A percentile compares a stretch with the other conserved stretches of the same genome.
Conservation (phyloP, 2,888 invertebrate species). For the Cantharis lateralis region DNA sequence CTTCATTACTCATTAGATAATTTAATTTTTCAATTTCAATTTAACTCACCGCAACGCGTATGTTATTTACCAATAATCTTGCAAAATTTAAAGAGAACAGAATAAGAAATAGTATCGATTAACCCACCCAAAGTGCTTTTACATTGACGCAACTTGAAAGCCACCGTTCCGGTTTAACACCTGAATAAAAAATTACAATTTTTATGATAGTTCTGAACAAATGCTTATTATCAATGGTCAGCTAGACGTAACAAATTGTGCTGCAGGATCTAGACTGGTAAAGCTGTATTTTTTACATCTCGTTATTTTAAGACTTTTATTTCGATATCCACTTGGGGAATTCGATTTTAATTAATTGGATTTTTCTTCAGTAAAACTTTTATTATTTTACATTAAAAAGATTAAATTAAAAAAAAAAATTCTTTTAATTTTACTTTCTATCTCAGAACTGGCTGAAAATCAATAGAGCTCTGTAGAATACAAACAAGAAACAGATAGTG, state of each 20-base stretch:
- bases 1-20: too few relatives aligned
- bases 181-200: neutral
- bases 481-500: neutral
- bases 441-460: neutral
- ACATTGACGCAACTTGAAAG: too few relatives aligned
- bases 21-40: too few relatives aligned
- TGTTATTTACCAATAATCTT: too few relatives aligned
- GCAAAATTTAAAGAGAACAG: too few relatives aligned
- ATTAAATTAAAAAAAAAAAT: neutral
- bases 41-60: too few relatives aligned
- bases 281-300: neutral
- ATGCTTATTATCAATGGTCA: neutral
- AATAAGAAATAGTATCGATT: too few relatives aligned
- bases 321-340: neutral
- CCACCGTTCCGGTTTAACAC: too few relatives aligned
- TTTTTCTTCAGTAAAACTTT: neutral
- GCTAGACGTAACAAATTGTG: too few relatives aligned
- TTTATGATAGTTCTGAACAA: neutral
- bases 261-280: neutral
- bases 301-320: neutral
- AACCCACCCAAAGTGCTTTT: too few relatives aligned
- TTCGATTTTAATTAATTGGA: neutral
- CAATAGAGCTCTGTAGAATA: neutral
- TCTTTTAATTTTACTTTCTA: neutral
- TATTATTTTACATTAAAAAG: neutral